A percentile compares a stretch with the other conserved stretches of the same genome.
Evolutionary conservation across 2,888 invertebrate species (phyloP).

Genomic region (Aphrophora alni): DNA sequence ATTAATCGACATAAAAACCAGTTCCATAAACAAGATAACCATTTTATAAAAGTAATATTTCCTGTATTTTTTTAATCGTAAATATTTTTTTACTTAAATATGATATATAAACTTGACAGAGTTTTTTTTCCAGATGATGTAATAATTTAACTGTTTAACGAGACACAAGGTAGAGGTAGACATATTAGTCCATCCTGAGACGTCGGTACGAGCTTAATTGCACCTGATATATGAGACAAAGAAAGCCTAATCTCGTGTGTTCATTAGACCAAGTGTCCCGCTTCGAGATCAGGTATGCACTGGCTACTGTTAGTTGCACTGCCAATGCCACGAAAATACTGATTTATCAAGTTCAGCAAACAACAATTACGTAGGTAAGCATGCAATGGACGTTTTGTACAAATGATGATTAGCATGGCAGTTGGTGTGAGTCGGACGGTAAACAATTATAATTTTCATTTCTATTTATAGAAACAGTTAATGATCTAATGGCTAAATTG

Average conservation of each 20-base stretch:
- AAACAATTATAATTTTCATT: not conserved
- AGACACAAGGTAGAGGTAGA: no score
- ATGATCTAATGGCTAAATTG: no score
- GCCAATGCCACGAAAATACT: constrained; percentile 3
- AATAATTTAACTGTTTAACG: no score
- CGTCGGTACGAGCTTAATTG: constrained; percentile 29
- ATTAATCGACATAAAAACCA: not conserved
- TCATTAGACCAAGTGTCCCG: constrained; percentile 27
- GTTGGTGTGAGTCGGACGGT: not conserved
- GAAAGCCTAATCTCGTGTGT: constrained; percentile 37
- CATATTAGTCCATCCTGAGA: constrained; percentile 17
- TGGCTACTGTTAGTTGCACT: constrained; percentile 17
- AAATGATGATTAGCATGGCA: not conserved
- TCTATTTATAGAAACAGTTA: no score
- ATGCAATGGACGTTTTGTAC: not conserved
- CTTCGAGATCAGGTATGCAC: constrained; percentile 25
- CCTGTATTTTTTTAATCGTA: not conserved
- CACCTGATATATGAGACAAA: constrained; percentile 37
- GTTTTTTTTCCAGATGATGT: no score
- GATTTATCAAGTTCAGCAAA: not conserved
- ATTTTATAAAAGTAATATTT: not conserved
- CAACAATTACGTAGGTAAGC: not conserved
- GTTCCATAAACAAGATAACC: not conserved
- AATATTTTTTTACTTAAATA: no score
- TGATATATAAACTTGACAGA: no score